These are phyloP conservation scores for Isoperla grammatica DNA, from an alignment of 2,888 invertebrate species.

Conservation along the genomic window DNA sequence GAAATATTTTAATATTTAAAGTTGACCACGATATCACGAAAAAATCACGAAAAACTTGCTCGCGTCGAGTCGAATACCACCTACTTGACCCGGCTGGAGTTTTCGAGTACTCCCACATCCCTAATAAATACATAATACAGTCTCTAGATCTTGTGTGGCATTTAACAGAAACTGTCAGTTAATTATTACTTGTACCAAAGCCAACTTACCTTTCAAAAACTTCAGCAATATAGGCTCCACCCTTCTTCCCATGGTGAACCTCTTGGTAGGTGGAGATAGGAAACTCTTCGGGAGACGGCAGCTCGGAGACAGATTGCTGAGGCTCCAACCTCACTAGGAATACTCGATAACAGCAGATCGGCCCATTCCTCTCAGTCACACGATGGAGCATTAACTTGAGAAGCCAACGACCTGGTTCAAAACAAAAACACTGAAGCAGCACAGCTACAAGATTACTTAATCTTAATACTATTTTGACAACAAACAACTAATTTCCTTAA, in stretches of 20 bases:
- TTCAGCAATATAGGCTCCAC: constrained; percentile 80
- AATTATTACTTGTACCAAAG: no score
- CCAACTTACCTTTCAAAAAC: constrained; percentile 66
- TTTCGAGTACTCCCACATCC: no score
- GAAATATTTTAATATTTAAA: no score
- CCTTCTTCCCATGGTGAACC: constrained; percentile 59
- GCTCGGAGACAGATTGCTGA: constrained; percentile 56
- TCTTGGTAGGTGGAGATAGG: constrained; percentile 65
- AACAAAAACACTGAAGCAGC: constrained; percentile 42
- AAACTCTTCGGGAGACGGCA: constrained; percentile 65
- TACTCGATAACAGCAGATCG: constrained; percentile 80
- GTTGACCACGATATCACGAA: no score
- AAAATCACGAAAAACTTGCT: no score
- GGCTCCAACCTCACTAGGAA: constrained; percentile 67
- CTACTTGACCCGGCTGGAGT: no score
- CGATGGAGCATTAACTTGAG: constrained; percentile 70
- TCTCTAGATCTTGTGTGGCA: no score
- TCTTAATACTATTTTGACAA: no score
- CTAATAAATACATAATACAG: no score
- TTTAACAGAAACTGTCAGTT: no score
- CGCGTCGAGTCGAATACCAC: no score
- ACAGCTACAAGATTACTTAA: constrained; percentile 33
- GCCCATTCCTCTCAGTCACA: constrained; percentile 78
- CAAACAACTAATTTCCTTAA: no score
- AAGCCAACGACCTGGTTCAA: constrained; percentile 60